These are phyloP conservation scores for Pyrocephalus nanus DNA, from an alignment of 2,797 vertebrate species.

Conservation along the genomic window DNA sequence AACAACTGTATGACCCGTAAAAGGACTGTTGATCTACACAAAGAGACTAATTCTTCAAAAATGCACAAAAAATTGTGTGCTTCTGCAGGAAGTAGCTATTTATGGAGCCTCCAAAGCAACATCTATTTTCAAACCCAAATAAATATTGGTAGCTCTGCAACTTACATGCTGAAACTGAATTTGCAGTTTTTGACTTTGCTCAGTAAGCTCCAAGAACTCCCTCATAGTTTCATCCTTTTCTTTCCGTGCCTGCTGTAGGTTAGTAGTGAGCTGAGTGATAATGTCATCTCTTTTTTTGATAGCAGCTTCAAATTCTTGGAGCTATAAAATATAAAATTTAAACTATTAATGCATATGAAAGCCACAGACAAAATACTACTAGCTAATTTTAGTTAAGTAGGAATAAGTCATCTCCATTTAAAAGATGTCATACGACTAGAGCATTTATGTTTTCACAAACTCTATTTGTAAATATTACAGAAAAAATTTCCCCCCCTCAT, in stretches of 20 bases:
- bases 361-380: background rate
- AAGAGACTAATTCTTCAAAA: background rate
- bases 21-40: background rate
- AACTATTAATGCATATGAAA: background rate
- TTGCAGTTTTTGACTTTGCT: constrained; percentile 95
- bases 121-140: background rate
- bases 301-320: constrained; percentile 96
- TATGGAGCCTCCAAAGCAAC: background rate
- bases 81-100: background rate
- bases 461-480: background rate
- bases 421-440: background rate
- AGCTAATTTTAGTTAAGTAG: background rate
- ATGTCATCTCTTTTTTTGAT: constrained; percentile 96
- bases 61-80: background rate
- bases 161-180: constrained; percentile 96
- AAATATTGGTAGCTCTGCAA: background rate
- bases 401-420: background rate
- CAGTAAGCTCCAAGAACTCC: constrained; percentile 93
- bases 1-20: background rate
- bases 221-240: constrained; percentile 96
- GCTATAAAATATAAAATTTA: constrained; percentile 68
- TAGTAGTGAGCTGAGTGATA: constrained; percentile 94
- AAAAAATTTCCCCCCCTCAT: background rate
- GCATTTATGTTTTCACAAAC: background rate
- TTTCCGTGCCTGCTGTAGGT: constrained; percentile 92